Evolutionary conservation across 2,797 vertebrate species (phyloP), one percentile per base, ranked within the genome.

Genomic region (Masticophis lateralis): DNA sequence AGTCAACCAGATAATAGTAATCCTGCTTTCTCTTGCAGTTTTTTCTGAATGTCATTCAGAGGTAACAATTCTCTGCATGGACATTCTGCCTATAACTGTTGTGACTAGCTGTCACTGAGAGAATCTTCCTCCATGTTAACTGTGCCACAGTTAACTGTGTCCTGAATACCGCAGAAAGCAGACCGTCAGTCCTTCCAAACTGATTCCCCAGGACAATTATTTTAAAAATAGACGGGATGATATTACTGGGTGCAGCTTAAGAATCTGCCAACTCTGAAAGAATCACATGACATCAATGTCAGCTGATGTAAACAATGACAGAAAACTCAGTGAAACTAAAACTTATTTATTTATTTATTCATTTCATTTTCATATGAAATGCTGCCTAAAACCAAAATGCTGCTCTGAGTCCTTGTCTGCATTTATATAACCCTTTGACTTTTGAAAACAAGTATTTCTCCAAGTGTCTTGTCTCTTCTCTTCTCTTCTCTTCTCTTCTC

Each of bases 391-490:
- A 13, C 53, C 16, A 0, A 0, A 32, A 89, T 2, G 95, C 66
- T 87, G 59, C 91, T 93, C 47, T 13, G 86, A 37, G 0, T 91
- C 91, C 53, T 63, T 86, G 27, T 25, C 69, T 74, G 93, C 56
- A 27, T 95, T 89, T 93, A 6, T 61, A 90, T 51, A 0, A 27
- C 69, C 7, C 93, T 69, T 74, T 55, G 88, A 0, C 47, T 91
- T 0, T 0, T 93, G 61, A 43, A 89, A 79, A 91, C 89, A n/a
- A 47, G 94, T 63, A 8, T 94, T 3, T 92, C 1, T 0, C 87
- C 94, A 95, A 93, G 28, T 28, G 14, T 92, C 91, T 91, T 90
- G 93, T 91, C 92, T 91, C 90, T 93, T 91, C 92, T 56, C 55
- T n/a, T n/a, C n/a, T n/a, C n/a, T n/a, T n/a, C n/a, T n/a, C n/a